Base-by-base conservation (phyloP, 2,888 invertebrate genomes). In the Invenusta paracnida region DNA sequence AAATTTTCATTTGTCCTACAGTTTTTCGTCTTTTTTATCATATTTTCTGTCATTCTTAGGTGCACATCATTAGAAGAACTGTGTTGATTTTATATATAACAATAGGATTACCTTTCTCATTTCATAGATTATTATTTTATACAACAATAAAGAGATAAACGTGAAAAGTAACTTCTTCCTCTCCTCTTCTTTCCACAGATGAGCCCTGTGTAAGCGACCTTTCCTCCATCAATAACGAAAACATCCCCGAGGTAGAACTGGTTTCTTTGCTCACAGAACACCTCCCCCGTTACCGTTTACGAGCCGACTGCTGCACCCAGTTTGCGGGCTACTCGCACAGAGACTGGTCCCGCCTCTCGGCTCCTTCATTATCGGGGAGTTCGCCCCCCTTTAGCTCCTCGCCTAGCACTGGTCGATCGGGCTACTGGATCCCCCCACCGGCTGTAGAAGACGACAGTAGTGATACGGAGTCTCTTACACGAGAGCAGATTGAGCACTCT, bases 161-260 rank as follows among this genome's bases (percentile, higher is more conserved):
- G n/a, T n/a, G n/a, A n/a, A n/a, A n/a, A n/a, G n/a, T n/a, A n/a
- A n/a, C n/a, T n/a, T n/a, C n/a, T n/a, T n/a, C n/a, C n/a, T n/a
- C n/a, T n/a, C n/a, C n/a, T n/a, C n/a, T n/a, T n/a, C n/a, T n/a
- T n/a, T n/a, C n/a, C n/a, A n/a, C n/a, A n/a, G n/a, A n/a, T n/a
- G n/a, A n/a, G n/a, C n/a, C n/a, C n/a, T n/a, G n/a, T n/a, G n/a
- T n/a, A n/a, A n/a, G n/a, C n/a, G n/a, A n/a, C n/a, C n/a, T n/a
- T n/a, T n/a, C n/a, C n/a, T n/a, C 48, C 48, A 48, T 5, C 94
- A 95, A 95, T 93, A 94, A 94, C 92, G 96, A 94, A 92, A 94
- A 96, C 92, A 93, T 96, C 92, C 95, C 96, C 88, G 97, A 97
- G 93, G 96, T 97, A 90, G 97, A 97, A 93, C 96, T 97, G 90